Evolutionary conservation across 2,113 vertebrate genomes (phyloP), one percentile per base, ranked within the genome.

Genomic region (Gallinago jamesoni): DNA sequence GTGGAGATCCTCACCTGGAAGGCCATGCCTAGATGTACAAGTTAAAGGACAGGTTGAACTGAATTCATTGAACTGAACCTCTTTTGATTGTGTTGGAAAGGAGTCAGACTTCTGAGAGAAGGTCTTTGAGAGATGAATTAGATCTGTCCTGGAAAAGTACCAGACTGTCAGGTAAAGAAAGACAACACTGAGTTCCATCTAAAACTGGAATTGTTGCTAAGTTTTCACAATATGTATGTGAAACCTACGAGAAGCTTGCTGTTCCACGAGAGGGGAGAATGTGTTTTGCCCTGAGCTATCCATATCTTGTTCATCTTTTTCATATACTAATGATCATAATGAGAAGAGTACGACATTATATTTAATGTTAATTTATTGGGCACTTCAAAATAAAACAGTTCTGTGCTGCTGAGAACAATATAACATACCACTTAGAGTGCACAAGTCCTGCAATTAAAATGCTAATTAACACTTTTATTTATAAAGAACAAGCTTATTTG

Each of bases 391-490:
- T 85, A 92, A 87, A 79, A 64, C 28, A 84, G 24, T 43, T 12
- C 19, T 91, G 15, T 55, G 45, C 43, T 93, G 56, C 37, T 88
- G 89, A 89, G 84, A 76, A 64, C 41, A 94, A 79, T 76, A 52
- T 73, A 82, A 62, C 25, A 60, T 68, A 87, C 27, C 16, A 80
- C 63, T 85, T 39, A 60, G 15, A 79, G 50, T 37, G 50, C 20
- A 91, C 37, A 90, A 93, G 28, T 78, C 41, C 37, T 76, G 50
- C 72, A 87, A 91, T 96, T 95, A 96, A 95, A 94, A 94, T 85
- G 75, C 53, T 96, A 95, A 97, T 97, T 91, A 97, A 70, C 72
- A 70, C 13, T 94, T 92, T 94, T 81, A 92, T 96, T 94, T 97
- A 86, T 77, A 91, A 89, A 21, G 52, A 89, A 77, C 78, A 94